Percentiles rank a stretch among this genome's conserved stretches.
Conservation (phyloP, 2,797 vertebrate genomes). For the Phylloscopus collybita region DNA sequence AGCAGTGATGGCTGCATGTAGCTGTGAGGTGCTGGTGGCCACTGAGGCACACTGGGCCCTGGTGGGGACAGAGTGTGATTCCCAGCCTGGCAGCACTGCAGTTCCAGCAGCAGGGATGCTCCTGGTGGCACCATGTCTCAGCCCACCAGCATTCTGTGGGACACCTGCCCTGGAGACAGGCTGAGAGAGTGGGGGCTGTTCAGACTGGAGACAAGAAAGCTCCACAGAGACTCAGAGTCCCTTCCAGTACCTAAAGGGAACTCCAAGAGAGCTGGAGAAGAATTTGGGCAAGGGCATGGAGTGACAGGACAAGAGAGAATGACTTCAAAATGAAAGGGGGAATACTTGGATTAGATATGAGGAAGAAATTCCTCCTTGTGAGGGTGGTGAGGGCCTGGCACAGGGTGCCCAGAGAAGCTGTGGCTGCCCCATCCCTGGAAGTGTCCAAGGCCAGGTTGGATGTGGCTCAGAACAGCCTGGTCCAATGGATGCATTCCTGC, state of each 20-base stretch:
- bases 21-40: background rate
- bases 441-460: background rate
- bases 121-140: background rate
- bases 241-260: background rate
- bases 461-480: background rate
- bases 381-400: background rate
- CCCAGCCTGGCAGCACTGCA: background rate
- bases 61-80: too few relatives aligned
- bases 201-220: background rate
- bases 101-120: background rate
- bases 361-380: background rate
- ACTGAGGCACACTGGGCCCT: fast-evolving
- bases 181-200: background rate
- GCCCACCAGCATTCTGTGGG: background rate
- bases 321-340: background rate
- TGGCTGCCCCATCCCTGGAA: background rate
- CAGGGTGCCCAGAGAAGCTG: background rate
- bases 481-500: background rate
- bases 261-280: background rate
- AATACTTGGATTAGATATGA: background rate
- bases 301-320: background rate
- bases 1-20: fast-evolving
- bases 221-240: background rate
- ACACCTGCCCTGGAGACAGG: background rate
- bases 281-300: background rate